Percentiles rank a stretch among this genome's conserved stretches.
Evolutionary conservation across 2,113 vertebrate species (phyloP).

Genomic region (Melozone crissalis): DNA sequence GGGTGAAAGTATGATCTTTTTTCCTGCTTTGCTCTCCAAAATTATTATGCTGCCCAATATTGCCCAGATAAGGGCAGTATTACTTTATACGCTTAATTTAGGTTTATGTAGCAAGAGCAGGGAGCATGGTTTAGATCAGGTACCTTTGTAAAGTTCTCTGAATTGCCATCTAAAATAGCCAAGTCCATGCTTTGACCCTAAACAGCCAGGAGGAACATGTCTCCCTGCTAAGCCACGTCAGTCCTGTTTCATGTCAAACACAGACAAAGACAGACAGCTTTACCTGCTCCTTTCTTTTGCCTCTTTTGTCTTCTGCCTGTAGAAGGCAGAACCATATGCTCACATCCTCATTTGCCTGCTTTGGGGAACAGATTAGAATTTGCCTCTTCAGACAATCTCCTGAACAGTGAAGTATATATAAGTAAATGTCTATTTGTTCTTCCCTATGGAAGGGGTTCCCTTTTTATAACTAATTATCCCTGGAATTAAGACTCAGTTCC

Average conservation of each 20-base stretch:
- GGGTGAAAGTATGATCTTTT: not conserved
- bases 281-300: not conserved
- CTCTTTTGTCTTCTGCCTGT: not conserved
- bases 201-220: not conserved
- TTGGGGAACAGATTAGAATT: not conserved
- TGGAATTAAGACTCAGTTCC: not conserved
- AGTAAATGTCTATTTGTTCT: not conserved
- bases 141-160: not conserved
- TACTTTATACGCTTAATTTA: not conserved
- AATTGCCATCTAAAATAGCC: not conserved
- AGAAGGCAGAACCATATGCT: not conserved
- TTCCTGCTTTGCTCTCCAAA: not conserved
- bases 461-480: not conserved
- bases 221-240: rapidly evolving
- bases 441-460: not conserved
- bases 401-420: not conserved
- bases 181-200: not conserved
- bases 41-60: not conserved
- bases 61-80: not conserved
- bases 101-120: not conserved
- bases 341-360: not conserved
- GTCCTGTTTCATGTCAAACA: not conserved
- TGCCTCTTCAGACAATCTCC: not conserved
- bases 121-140: not conserved
- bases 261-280: not conserved